Evolutionary conservation across 1,140 invertebrate genomes (phyloP), one percentile per base, ranked within the genome.

Genomic region (Drosophila ficusphila): DNA sequence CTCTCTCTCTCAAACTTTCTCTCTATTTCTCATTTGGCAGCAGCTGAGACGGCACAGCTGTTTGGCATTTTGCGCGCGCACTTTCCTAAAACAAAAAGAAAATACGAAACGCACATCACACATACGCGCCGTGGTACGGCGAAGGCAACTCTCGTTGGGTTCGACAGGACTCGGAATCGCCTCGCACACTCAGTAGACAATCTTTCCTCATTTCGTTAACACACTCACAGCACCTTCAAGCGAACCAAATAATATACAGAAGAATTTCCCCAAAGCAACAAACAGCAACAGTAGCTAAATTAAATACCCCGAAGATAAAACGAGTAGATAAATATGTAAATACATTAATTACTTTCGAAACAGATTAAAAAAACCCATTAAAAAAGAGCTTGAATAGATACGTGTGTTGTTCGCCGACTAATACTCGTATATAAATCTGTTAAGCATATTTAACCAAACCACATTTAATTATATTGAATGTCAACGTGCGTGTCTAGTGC

Each of bases 121-220:
- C 77, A 79, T 73, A 79, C 77, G 58, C 71, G 75, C 51, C 33
- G 81, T 68, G 46, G 81, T 61, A 75, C 67, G 68, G 34, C 38
- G 68, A 60, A 64, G 47, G 69, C 75, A 46, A 56, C 69, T 64
- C 65, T 49, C 52, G 41, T 60, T 38, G 64, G 69, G 39, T 39
- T 73, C 79, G 62, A 48, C 51, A 47, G 58, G 53, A 71, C 79
- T 82, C 65, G 61, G 67, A 49, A 47, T 69, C 73, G 53, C 73
- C 75, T 79, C 71, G 82, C 78, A 78, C 73, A 76, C 65, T 89
- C 78, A 88, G 82, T 88, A 88, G 82, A 88, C 82, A 88, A 88
- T 88, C 82, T 88, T 88, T 88, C 83, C 74, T 89, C 85, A 82
- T 88, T 88, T 88, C 82, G 82, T 89, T 88, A 88, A 89, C 82